These are phyloP conservation scores for Latrodectus elegans DNA, from an alignment of 2,888 invertebrate species.

Conservation along the genomic window DNA sequence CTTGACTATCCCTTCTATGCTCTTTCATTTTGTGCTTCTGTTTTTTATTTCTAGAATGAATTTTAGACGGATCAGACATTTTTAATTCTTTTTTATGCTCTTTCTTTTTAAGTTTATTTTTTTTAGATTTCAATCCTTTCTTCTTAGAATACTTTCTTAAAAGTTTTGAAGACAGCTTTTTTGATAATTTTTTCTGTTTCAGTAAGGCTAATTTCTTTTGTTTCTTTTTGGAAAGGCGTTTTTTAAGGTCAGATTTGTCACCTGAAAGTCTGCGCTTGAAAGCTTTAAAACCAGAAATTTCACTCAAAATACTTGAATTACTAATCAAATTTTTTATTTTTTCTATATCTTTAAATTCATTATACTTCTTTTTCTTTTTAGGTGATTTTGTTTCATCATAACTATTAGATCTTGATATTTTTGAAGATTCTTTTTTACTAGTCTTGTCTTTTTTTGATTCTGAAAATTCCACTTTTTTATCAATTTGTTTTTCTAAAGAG, in stretches of 20 bases:
- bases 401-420: constrained; percentile 55
- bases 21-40: constrained; percentile 65
- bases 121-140: constrained; percentile 63
- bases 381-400: constrained; percentile 59
- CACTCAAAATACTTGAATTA: constrained; percentile 59
- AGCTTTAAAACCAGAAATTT: constrained; percentile 55
- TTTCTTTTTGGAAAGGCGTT: constrained; percentile 54
- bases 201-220: constrained; percentile 52
- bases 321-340: constrained; percentile 60
- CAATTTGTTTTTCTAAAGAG: constrained; percentile 31
- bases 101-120: constrained; percentile 63
- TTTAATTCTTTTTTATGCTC: constrained; percentile 53
- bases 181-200: constrained; percentile 58
- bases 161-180: constrained; percentile 62
- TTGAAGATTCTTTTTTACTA: constrained; percentile 52
- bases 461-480: constrained; percentile 16
- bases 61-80: constrained; percentile 19
- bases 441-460: constrained; percentile 58
- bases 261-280: constrained; percentile 55
- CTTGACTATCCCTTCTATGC: constrained; percentile 45
- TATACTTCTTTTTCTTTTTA: constrained; percentile 65
- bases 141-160: constrained; percentile 66
- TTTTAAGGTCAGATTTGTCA: constrained; percentile 62
- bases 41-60: constrained; percentile 56
- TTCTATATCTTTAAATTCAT: constrained; percentile 64